Evolutionary conservation across 2,888 invertebrate species (phyloP), one percentile per base, ranked within the genome.

Genomic region (Saturnia japonica): DNA sequence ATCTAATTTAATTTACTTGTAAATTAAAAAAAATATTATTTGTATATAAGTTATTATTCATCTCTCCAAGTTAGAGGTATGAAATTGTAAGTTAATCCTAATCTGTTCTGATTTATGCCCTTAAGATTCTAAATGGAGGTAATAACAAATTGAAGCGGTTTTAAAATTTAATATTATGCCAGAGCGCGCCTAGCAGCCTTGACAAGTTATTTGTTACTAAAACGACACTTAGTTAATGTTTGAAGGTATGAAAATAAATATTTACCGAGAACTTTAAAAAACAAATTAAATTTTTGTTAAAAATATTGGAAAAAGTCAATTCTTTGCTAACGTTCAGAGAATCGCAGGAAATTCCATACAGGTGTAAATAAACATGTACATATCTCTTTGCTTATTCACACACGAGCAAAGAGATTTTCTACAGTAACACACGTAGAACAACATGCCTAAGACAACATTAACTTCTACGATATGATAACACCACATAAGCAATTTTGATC

Each of bases 371-470:
- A 74, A 76, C 73, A 72, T 74, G 72, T 75, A n/a, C n/a, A n/a
- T n/a, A 74, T 71, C 54, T 72, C 77, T 70, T 71, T 51, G 60
- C 67, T 75, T 76, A 73, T 79, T 76, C 77, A 80, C 79, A 76
- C 62, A 62, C 69, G 72, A 67, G 42, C 68, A 74, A 70, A 68
- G 71, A 73, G 71, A 70, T 72, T 75, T 75, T 72, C 75, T 75
- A 75, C 76, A 74, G 74, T 76, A 77, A 78, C 78, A 77, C 73
- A 72, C 75, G 73, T 75, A 76, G 71, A 74, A 74, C 72, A 74
- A 72, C 72, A 74, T 74, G 60, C 71, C 72, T 73, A 72, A 76
- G 57, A 72, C 75, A 9, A 77, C 77, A 75, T 73, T 71, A 77
- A 76, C 77, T 81, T 79, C 72, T 73, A 77, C 64, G 47, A 45